A percentile compares a stretch with the other conserved stretches of the same genome.
Conservation (phyloP, 2,888 invertebrate genomes). For the Cotesia congregata region DNA sequence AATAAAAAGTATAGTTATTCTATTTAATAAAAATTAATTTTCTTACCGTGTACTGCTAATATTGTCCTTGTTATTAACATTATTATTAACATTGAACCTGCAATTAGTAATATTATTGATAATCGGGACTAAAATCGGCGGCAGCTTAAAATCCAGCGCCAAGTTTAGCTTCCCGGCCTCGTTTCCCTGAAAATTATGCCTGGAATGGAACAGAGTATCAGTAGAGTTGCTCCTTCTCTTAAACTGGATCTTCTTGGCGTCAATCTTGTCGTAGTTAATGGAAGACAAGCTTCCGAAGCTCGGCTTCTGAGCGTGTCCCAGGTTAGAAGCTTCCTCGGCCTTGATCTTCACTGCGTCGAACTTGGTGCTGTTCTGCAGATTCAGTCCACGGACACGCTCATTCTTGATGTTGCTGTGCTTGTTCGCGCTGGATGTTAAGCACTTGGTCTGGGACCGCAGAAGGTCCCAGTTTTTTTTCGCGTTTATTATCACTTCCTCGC, state of each 20-base stretch:
- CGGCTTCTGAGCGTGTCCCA: slow-evolving; percentile 52
- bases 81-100: slow-evolving; percentile 13
- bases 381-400: slow-evolving; percentile 54
- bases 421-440: slow-evolving; percentile 66
- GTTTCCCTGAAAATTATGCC: slow-evolving; percentile 40
- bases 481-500: slow-evolving; percentile 89
- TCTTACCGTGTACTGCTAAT: slow-evolving; percentile 47
- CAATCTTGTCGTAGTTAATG: slow-evolving; percentile 62
- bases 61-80: slow-evolving; percentile 43
- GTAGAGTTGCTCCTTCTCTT: slow-evolving; percentile 61
- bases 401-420: slow-evolving; percentile 53
- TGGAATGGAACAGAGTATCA: slow-evolving; percentile 58
- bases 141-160: slow-evolving; percentile 72
- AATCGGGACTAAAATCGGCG: slow-evolving; percentile 81
- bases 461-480: slow-evolving; percentile 91
- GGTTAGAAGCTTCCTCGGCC: slow-evolving; percentile 50
- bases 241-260: slow-evolving; percentile 59
- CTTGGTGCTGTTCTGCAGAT: slow-evolving; percentile 57
- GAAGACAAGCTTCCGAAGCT: slow-evolving; percentile 63
- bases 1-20: no score
- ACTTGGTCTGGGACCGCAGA: slow-evolving; percentile 79
- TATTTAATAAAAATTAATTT: no score
- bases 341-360: slow-evolving; percentile 55
- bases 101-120: slow-evolving; percentile 74
- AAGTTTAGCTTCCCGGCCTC: slow-evolving; percentile 50